Conservation (phyloP, 2,888 invertebrate species). For the Galerucella pusilla region DNA sequence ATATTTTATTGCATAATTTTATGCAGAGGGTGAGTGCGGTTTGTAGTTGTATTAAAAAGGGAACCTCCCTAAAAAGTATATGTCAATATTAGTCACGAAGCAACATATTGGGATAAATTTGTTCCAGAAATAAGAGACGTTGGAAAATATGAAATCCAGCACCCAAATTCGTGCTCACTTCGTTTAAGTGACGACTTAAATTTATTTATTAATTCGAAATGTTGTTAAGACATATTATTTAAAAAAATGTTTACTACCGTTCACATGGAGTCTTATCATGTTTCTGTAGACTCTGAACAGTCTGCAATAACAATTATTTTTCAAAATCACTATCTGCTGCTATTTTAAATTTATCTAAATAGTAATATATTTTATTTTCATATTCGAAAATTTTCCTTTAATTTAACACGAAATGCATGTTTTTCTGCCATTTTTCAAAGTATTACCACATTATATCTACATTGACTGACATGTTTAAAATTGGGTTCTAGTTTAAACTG, state of each 20-base stretch:
- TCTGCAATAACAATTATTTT: not conserved
- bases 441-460: no score
- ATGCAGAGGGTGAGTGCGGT: constrained; percentile 34
- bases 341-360: not conserved
- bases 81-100: constrained; percentile 50
- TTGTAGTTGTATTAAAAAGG: constrained; percentile 45
- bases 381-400: not conserved
- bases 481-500: no score
- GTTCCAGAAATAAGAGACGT: constrained; percentile 37
- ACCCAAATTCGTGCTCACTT: constrained; percentile 36
- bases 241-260: no score
- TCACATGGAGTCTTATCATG: not conserved
- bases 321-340: not conserved
- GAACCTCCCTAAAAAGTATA: constrained; percentile 56
- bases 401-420: no score
- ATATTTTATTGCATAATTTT: constrained; percentile 46
- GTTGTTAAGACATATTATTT: no score
- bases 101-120: constrained; percentile 49
- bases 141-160: constrained; percentile 30
- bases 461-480: no score
- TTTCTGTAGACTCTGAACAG: not conserved
- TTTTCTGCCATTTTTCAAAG: no score
- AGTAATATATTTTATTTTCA: not conserved
- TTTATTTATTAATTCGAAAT: constrained; percentile 5
- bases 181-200: not conserved